Evolutionary conservation across 2,888 invertebrate genomes (phyloP), one percentile per base, ranked within the genome.

Genomic region (Drosophila algonquin): DNA sequence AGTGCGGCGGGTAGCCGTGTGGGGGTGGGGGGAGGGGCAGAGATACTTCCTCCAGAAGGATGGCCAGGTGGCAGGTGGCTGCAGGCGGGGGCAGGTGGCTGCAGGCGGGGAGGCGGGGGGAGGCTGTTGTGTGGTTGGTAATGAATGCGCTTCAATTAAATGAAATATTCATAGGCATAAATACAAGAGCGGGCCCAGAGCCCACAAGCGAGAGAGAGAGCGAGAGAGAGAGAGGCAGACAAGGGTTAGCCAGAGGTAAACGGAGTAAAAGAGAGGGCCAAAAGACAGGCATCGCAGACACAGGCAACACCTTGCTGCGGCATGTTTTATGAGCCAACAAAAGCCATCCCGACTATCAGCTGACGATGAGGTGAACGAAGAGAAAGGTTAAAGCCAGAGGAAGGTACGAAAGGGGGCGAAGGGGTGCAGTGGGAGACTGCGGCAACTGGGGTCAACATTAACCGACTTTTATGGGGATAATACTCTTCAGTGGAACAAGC

Each of bases 111-210:
- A 18, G 18, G 18, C 18, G 18, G 18, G 30, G 48, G 64, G 52
- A 40, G 57, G 59, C 40, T 56, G 55, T 63, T 61, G 70, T 71
- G 75, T 67, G 77, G 73, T 69, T 54, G 56, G 69, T 87, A 87
- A 84, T 84, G 85, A 87, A 84, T 84, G 84, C 82, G 85, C 80
- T 84, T 85, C 87, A 84, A 84, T 84, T 84, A 84, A 85, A 82
- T 87, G 87, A 84, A 84, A 84, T 87, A 84, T 84, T 84, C 84
- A 87, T 84, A 77, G 87, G 73, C 79, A 83, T 82, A 84, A 87
- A 87, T 84, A 78, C 76, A 61, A 76, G 63, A 77, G 77, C 65
- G 67, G 9, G 32, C 54, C 21, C n/a, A n/a, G n/a, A 24, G 24
- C 46, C n/a, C 40, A 5, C 6, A 40, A 50, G 62, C n/a, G 27